These are phyloP conservation scores for Nomada goodeniana DNA, from an alignment of 2,888 invertebrate genomes.

Conservation along the genomic window DNA sequence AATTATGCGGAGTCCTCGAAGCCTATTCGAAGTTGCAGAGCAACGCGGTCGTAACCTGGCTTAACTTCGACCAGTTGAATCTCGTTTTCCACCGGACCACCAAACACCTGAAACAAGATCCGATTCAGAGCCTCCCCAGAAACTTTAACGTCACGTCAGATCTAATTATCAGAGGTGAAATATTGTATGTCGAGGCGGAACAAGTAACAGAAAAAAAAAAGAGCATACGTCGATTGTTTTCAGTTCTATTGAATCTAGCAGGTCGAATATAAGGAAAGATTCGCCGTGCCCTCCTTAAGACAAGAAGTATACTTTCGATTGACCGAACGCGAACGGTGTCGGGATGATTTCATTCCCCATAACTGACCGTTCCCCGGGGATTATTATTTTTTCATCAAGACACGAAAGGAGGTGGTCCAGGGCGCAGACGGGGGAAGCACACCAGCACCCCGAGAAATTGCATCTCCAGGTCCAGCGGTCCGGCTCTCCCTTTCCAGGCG, in stretches of 20 bases:
- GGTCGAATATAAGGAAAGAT: conserved; percentile 18
- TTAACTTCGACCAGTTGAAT: conserved; percentile 30
- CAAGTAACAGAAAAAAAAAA: too few relatives aligned
- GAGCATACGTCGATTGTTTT: conserved; percentile 7
- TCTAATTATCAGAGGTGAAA: conserved; percentile 24
- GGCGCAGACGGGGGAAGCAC: conserved; percentile 74
- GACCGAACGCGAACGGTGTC: conserved; percentile 60
- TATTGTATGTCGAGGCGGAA: too few relatives aligned
- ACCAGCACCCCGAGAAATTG: conserved; percentile 80
- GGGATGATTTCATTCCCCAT: conserved; percentile 78
- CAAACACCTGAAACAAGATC: conserved; percentile 24
- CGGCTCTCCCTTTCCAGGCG: conserved; percentile 56
- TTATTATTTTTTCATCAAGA: conserved; percentile 84
- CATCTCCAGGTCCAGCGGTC: conserved; percentile 76
- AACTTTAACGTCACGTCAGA: background rate
- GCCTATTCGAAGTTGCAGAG: conserved; percentile 17
- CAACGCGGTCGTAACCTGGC: background rate
- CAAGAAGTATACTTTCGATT: conserved; percentile 50
- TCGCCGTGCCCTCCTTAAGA: conserved; percentile 26
- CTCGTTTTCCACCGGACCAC: conserved; percentile 17
- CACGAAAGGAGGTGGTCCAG: conserved; percentile 59
- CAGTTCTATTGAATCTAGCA: conserved; percentile 24
- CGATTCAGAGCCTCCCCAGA: conserved; percentile 2
- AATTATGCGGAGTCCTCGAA: conserved; percentile 34
- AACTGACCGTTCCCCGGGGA: conserved; percentile 81